phyloP scores from a whole-genome alignment of 2,797 vertebrate species.

The Eremophila alpestris region DNA sequence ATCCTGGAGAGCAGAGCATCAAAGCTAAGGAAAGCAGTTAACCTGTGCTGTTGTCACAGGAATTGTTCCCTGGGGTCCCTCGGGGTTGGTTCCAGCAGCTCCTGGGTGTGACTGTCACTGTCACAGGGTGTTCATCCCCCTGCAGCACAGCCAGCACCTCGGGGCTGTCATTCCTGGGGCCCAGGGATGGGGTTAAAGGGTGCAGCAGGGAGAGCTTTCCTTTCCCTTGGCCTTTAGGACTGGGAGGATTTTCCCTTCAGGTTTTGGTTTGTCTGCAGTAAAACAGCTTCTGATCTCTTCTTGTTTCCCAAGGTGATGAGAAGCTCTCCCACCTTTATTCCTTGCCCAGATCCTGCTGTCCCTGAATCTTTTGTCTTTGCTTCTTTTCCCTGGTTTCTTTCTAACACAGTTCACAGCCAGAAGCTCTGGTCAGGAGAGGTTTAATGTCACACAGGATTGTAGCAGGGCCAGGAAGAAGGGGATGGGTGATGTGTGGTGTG shows the following conservation, averaged over 20 bases:
- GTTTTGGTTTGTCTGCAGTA: neutral
- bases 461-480: neutral
- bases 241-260: neutral
- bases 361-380: neutral
- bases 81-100: rapidly evolving
- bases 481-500: rapidly evolving
- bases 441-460: neutral
- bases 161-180: rapidly evolving
- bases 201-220: neutral
- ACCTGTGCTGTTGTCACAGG: neutral
- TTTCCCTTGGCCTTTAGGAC: neutral
- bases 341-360: neutral
- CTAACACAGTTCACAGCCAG: neutral
- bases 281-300: neutral
- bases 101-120: neutral
- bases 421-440: neutral
- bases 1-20: neutral
- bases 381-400: neutral
- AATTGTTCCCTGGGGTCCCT: neutral
- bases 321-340: rapidly evolving
- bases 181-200: neutral
- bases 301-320: neutral
- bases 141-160: neutral
- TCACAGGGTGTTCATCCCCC: rapidly evolving
- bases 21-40: neutral